Evolutionary conservation across 2,888 invertebrate genomes (phyloP).

Genomic region (Orthosia gracilis): DNA sequence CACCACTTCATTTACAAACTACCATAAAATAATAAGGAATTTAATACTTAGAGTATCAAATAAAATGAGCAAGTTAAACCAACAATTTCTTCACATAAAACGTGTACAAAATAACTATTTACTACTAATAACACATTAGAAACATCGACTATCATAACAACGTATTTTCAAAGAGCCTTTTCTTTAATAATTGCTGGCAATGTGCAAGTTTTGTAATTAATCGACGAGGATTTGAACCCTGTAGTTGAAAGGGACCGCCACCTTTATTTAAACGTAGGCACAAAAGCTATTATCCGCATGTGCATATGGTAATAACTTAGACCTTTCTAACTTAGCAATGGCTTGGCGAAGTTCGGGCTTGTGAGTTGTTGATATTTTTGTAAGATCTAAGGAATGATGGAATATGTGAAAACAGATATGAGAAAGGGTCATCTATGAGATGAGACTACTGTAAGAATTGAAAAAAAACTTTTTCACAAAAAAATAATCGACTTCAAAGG

Average conservation of each 20-base stretch:
- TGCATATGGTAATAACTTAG: constrained; percentile 24
- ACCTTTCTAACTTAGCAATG: constrained; percentile 43
- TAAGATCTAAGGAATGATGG: too few species aligned
- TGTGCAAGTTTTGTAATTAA: constrained; percentile 59
- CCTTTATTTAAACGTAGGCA: constrained; percentile 46
- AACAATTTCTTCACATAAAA: constrained; percentile 48
- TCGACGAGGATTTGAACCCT: constrained; percentile 40
- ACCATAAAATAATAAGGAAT: constrained; percentile 7
- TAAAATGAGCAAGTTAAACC: not conserved
- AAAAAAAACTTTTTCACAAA: too few species aligned
- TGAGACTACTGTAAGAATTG: too few species aligned
- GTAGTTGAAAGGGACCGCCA: constrained; percentile 51
- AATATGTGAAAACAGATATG: too few species aligned
- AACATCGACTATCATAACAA: constrained; percentile 42
- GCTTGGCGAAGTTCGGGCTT: not conserved
- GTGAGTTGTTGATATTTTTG: not conserved
- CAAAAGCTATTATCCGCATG: constrained; percentile 11
- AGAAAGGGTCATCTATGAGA: too few species aligned
- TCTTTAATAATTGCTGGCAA: constrained; percentile 49
- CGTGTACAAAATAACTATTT: constrained; percentile 14
- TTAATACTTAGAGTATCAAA: constrained; percentile 8
- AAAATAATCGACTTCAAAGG: too few species aligned
- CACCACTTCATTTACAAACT: too few species aligned
- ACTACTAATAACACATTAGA: constrained; percentile 37
- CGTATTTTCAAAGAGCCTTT: constrained; percentile 41